Evolutionary conservation across 2,888 invertebrate genomes (phyloP), one percentile per base, ranked within the genome.

Genomic region (Scelioninae gen. 1): DNA sequence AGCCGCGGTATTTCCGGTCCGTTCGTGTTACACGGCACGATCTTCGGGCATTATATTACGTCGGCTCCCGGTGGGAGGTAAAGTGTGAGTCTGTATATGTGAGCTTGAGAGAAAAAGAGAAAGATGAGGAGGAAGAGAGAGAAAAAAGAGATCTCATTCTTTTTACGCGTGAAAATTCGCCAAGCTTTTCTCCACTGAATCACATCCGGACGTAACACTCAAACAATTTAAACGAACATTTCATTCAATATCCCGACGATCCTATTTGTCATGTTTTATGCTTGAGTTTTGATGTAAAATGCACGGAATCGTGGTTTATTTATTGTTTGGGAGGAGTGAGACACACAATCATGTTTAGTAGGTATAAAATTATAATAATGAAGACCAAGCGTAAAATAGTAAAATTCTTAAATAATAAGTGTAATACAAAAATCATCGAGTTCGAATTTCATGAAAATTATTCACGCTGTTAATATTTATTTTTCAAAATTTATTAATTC

Each of bases 1-100:
- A 90, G 90, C 88, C 81, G 74, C 76, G 78, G 74, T 60, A 79
- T 84, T 79, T 69, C 79, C 82, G 82, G 80, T 75, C 82, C 56
- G 82, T 75, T 76, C 72, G 51, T 68, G 76, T 66, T 84, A 74
- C 75, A 47, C 45, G 69, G 56, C 60, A 66, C 65, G 75, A 82
- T 84, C 82, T 82, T 78, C 77, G 55, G 63, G 84, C 68, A 71
- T 84, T 82, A 85, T 79, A 65, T 84, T 62, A 53, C 60, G 69
- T 65, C 53, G 72, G 47, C 76, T 71, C 65, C 71, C 55, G 56
- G 38, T 34, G 13, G 45, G 45, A 45, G 15, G 23, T 8, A 68
- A 53, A 45, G 29, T n/a, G 49, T 49, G 49, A 23, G 49, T 23
- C 7, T 15, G 45, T 15, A 23, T 23, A 23, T 23, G 43, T 10